These are phyloP conservation scores for Erythrocercus mccallii DNA, from an alignment of 2,113 vertebrate genomes.

Conservation along the genomic window DNA sequence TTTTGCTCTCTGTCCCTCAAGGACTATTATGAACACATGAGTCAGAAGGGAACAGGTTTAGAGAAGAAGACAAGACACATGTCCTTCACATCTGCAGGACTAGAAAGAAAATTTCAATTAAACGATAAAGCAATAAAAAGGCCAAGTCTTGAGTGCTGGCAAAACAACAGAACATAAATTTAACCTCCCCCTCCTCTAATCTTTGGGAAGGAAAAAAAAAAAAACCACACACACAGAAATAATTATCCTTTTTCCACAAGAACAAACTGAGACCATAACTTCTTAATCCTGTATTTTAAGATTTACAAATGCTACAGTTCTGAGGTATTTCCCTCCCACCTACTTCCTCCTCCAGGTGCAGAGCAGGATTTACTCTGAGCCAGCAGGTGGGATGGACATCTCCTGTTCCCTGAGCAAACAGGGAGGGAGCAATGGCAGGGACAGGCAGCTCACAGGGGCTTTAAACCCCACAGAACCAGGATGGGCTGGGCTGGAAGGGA, in stretches of 20 bases:
- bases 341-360: conserved; percentile 15
- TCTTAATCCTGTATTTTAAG: background rate
- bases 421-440: accelerated
- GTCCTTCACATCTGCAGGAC: background rate
- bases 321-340: background rate
- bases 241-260: background rate
- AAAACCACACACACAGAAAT: background rate
- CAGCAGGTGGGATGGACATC: background rate
- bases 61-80: background rate
- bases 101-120: background rate
- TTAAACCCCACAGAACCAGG: background rate
- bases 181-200: background rate
- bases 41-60: background rate
- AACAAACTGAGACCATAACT: background rate
- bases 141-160: background rate
- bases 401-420: background rate
- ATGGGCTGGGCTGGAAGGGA: background rate
- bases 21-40: background rate
- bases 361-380: background rate
- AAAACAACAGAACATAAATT: background rate
- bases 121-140: background rate
- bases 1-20: background rate
- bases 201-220: background rate
- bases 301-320: background rate
- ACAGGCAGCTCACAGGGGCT: background rate